Conservation (phyloP, 2,113 vertebrate species). For the Cyanoramphus novaezelandiae region DNA sequence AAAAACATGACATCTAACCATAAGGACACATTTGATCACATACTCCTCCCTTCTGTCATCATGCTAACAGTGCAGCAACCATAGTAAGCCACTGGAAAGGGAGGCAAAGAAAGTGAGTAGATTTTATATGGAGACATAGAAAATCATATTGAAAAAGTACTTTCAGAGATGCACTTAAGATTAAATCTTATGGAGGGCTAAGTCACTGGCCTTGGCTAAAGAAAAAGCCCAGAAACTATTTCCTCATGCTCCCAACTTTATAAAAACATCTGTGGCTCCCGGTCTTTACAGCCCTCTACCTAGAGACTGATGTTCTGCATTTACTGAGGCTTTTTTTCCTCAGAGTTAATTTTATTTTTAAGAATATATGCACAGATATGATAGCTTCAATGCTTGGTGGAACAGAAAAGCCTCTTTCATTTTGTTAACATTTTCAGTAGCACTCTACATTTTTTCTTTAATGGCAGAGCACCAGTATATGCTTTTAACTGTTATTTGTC, state of each 20-base stretch:
- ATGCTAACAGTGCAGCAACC: background rate
- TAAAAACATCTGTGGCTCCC: background rate
- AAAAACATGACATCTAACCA: background rate
- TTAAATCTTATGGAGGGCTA: background rate
- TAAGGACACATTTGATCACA: background rate
- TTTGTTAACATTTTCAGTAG: background rate
- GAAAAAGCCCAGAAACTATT: background rate
- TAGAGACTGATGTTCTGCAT: background rate
- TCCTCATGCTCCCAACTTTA: background rate
- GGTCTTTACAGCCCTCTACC: background rate
- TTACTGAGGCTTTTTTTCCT: background rate
- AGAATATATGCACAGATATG: background rate
- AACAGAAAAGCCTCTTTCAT: background rate
- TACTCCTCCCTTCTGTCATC: background rate
- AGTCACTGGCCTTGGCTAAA: background rate
- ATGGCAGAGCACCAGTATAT: background rate
- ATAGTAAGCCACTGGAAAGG: background rate
- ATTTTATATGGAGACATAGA: background rate
- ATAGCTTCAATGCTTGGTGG: background rate
- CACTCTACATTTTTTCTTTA: background rate
- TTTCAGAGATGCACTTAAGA: background rate
- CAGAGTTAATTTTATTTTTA: background rate
- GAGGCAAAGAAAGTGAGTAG: background rate
- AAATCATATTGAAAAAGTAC: background rate
- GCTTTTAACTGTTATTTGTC: background rate